Percentiles rank a stretch among this genome's conserved stretches.
phyloP scores from a whole-genome alignment of 2,113 vertebrate genomes.

The Malurus melanocephalus region DNA sequence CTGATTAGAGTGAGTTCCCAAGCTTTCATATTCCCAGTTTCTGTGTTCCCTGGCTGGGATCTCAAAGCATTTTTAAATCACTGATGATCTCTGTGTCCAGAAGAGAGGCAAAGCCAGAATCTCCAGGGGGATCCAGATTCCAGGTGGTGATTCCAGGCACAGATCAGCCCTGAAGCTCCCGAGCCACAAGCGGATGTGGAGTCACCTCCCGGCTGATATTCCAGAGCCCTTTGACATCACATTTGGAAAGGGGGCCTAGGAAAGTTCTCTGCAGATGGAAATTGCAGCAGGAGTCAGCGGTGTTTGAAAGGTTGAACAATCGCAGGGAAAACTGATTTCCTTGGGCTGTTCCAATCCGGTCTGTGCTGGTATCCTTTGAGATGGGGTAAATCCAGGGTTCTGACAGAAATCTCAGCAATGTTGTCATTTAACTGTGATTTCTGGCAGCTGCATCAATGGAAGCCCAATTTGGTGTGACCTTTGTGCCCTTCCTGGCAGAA shows the following conservation, averaged over 20 bases:
- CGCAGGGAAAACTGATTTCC: background rate
- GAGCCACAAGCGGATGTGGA: background rate
- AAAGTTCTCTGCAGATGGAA: conserved; percentile 56
- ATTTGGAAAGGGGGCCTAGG: conserved; percentile 38
- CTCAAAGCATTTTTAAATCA: background rate
- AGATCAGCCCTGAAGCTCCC: background rate
- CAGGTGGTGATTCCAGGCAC: background rate
- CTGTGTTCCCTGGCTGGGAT: background rate
- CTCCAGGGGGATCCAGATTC: background rate
- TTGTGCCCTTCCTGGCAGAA: background rate
- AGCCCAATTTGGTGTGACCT: background rate
- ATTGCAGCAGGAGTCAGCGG: background rate
- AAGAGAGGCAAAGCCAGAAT: background rate
- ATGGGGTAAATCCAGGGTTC: background rate
- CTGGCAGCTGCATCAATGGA: background rate
- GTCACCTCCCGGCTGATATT: conserved; percentile 12
- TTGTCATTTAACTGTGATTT: background rate
- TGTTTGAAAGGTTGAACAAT: background rate
- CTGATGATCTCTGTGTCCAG: background rate
- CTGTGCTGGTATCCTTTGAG: background rate
- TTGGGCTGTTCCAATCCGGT: background rate
- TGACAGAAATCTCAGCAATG: background rate
- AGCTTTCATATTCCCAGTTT: background rate
- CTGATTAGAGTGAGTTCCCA: background rate
- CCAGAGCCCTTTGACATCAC: conserved; percentile 56